phyloP scores from a whole-genome alignment of 1,140 invertebrate genomes.

The Penaeus japonicus region DNA sequence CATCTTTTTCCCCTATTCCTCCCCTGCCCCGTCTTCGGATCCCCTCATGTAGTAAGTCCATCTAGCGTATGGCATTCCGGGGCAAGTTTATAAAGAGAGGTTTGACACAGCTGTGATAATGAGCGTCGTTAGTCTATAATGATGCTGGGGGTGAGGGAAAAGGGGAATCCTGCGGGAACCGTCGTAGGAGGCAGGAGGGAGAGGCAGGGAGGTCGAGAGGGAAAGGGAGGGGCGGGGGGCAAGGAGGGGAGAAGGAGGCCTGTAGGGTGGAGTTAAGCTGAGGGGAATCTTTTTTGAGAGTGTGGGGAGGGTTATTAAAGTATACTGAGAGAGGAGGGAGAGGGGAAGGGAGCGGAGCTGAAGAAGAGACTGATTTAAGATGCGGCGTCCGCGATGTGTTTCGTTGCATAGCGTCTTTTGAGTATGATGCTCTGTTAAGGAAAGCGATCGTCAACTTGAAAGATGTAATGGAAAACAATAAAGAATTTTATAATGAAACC shows the following conservation, averaged over 20 bases:
- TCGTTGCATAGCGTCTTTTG: too few species aligned
- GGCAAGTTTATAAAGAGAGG: constrained; percentile 51
- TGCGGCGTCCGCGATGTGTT: too few species aligned
- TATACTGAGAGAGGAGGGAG: too few species aligned
- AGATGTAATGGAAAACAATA: too few species aligned
- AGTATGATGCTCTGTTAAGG: too few species aligned
- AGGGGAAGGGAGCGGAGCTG: too few species aligned
- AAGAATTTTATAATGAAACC: too few species aligned
- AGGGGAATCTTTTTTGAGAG: too few species aligned
- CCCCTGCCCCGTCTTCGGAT: neutral
- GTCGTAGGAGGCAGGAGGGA: neutral
- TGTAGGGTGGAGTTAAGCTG: neutral
- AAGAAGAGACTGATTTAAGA: too few species aligned
- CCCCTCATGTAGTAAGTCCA: neutral
- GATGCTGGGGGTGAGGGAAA: neutral
- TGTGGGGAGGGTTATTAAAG: too few species aligned
- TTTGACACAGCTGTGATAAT: constrained; percentile 53
- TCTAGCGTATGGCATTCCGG: constrained; percentile 14
- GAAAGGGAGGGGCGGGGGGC: neutral
- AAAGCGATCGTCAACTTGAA: too few species aligned
- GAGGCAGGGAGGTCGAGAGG: neutral
- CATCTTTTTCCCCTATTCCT: neutral
- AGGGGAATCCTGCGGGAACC: too few species aligned
- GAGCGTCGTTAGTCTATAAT: constrained; percentile 45
- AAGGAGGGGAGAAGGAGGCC: neutral